Evolutionary conservation across 2,888 invertebrate genomes (phyloP), one percentile per base, ranked within the genome.

Genomic region (Pyralis farinalis): DNA sequence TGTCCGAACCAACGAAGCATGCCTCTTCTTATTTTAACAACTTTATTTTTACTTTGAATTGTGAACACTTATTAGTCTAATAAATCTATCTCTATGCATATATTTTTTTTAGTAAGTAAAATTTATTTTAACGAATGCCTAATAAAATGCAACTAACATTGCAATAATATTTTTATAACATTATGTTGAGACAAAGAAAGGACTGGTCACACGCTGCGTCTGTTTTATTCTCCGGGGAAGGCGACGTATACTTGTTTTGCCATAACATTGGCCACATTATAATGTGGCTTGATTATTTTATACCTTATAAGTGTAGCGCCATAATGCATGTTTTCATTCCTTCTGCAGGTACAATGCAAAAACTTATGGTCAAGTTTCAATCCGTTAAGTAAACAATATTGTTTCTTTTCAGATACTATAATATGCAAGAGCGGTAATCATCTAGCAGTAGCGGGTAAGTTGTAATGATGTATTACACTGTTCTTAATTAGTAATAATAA

Each of bases 391-490:
- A 31, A 29, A 29, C 27, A 31, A 6, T 12, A 39, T 44, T 42
- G 48, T 49, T 25, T 22, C 43, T 25, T 71, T 70, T 33, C 71
- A 69, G 71, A 42, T 52, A 32, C 40, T 28, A 38, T 51, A 55
- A 42, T 35, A 73, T 71, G 73, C 65, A 55, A 53, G 46, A 55
- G 41, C 61, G 62, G 39, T 67, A 59, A 57, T 34, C 44, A 36
- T 43, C 49, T 42, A 47, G 46, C 40, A 54, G 35, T 28, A 58
- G 60, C 69, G 70, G 71, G 73, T 74, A 46, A 71, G 72, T 61
- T 9, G 9, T 5, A 29, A 29, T n/a, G n/a, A n/a, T n/a, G n/a
- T n/a, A n/a, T n/a, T n/a, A n/a, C n/a, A n/a, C n/a, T n/a, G n/a
- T n/a, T n/a, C n/a, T n/a, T n/a, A n/a, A n/a, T n/a, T n/a, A n/a